Evolutionary conservation across 2,113 vertebrate species (phyloP), one percentile per base, ranked within the genome.

Genomic region (Heptranchias perlo): DNA sequence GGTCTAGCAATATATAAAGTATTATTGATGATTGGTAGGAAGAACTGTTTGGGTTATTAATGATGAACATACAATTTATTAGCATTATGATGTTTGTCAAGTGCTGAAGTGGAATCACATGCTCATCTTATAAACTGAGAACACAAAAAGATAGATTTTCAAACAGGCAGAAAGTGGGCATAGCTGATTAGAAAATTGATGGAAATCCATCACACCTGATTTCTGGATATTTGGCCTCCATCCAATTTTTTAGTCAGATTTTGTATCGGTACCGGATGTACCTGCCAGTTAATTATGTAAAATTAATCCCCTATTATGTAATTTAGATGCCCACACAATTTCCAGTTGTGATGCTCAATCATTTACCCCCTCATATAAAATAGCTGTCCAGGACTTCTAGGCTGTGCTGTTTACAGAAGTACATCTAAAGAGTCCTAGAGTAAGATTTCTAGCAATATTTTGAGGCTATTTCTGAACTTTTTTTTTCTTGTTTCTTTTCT

Each of bases 221-320:
- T 93, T 93, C 35, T 91, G 31, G n/a, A n/a, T 58, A 7, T 61
- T 92, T 35, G 61, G 54, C 54, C 8, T 54, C 31, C 31, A 58
- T 61, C 87, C 54, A 93, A 93, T 39, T 93, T 62, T 93, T 93
- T n/a, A 93, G 16, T 39, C 35, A 93, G 61, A 18, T 93, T 93
- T 82, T 82, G 78, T 44, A 47, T 39, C 47, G 39, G 21, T 39
- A 44, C 39, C 16, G 7, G 39, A 82, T 82, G 78, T 23, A 39
- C 16, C 39, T 82, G 78, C 39, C 18, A 44, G 78, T 82, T 82
- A 21, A 44, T 44, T 82, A 69, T 69, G 44, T 82, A 21, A 82
- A 82, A 82, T 82, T 82, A 21, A 39, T 39, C 5, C 39, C 4
- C 39, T 21, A 4, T 6, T 21, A 82, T 82, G 39, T 82, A 16